phyloP scores from a whole-genome alignment of 2,888 invertebrate genomes.

The Lepidocyrtoides sp. region DNA sequence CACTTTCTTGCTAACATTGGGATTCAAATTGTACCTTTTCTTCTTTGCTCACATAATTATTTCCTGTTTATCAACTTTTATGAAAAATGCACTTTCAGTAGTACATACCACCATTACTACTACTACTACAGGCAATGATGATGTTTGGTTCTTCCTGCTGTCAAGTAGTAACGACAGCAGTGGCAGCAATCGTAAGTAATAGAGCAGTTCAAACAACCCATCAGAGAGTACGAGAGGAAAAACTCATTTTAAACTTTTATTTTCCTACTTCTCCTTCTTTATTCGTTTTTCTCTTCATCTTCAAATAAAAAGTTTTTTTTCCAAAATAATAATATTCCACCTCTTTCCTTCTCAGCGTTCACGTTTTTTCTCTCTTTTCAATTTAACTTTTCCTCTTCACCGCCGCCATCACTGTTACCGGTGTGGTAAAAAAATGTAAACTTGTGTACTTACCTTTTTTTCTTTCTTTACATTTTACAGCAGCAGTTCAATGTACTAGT shows the following conservation, averaged over 20 bases:
- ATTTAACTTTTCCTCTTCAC: slow-evolving; percentile 20
- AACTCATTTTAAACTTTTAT: slow-evolving; percentile 34
- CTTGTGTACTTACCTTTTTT: not conserved
- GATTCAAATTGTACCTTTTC: not conserved
- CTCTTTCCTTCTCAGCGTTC: not conserved
- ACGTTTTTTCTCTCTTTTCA: not conserved
- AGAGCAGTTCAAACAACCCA: slow-evolving; percentile 9
- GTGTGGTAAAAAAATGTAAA: not conserved
- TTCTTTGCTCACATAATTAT: not conserved
- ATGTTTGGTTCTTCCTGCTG: too few relatives aligned
- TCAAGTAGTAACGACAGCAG: too few relatives aligned
- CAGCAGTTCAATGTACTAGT: not conserved
- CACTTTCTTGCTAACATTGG: too few relatives aligned
- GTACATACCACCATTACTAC: too few relatives aligned
- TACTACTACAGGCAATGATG: too few relatives aligned
- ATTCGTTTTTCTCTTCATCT: not conserved
- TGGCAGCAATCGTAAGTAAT: too few relatives aligned
- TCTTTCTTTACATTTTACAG: not conserved
- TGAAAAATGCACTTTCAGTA: slow-evolving; percentile 4
- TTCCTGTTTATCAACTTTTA: not conserved
- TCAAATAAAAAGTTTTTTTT: slow-evolving; percentile 27
- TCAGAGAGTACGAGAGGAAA: not conserved
- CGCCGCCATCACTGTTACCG: not conserved
- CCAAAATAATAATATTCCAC: slow-evolving; percentile 1
- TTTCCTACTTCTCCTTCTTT: not conserved